Evolutionary conservation across 2,797 vertebrate genomes (phyloP), one percentile per base, ranked within the genome.

Genomic region (Alosa sapidissima): DNA sequence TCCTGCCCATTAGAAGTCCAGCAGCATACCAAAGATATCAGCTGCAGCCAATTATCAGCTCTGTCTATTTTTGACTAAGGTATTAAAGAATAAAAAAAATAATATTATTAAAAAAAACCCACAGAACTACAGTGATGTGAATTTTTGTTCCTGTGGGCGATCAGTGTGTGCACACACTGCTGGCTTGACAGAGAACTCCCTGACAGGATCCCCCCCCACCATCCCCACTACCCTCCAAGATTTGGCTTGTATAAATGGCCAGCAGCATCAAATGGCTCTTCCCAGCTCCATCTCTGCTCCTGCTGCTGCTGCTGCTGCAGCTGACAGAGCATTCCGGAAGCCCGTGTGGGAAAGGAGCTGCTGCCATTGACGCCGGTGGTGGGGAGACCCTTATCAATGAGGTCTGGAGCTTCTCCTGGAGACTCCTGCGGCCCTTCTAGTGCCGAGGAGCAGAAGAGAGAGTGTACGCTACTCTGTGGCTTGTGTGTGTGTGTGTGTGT

Each of bases 41-140:
- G 87, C 65, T 85, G 75, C 82, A 82, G 86, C 87, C 92, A 92
- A 92, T 94, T 93, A 93, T 85, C 78, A 88, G 82, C 72, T 55
- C 86, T 81, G 52, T 81, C 75, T 55, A 55, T 55, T 55, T 55
- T 55, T 19, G 16, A 55, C 54, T 19, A 19, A 55, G 54, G 54
- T 55, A 55, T 55, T 41, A 21, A 58, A 41, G n/a, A 87, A 81
- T 81, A 81, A 81, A 86, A 81, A 90, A 81, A 88, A 82, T 85
- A 85, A 83, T 68, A 28, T 62, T 24, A 9, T 51, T 49, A 1
- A 9, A 51, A 51, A 51, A n/a, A 65, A 65, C 28, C 9, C 8
- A 65, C n/a, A 45, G 10, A 78, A 47, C 36, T 7, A 8, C 72
- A 19, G 13, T 47, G 36, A 78, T 14, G 24, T 65, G 19, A 14